These are phyloP conservation scores for Drosophila leonis DNA, from an alignment of 2,888 invertebrate species.

Conservation along the genomic window DNA sequence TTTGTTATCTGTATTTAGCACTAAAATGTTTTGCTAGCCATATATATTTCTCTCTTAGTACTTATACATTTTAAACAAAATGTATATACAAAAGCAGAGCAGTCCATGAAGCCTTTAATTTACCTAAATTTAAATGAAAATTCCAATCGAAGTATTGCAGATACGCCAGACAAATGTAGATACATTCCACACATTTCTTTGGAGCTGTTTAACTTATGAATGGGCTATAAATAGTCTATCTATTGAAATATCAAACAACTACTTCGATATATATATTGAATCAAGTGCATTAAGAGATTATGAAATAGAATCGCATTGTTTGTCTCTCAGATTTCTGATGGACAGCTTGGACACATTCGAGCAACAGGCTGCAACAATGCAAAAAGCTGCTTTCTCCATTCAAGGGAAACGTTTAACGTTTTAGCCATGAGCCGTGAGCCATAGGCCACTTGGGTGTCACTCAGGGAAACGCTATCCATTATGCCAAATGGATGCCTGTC, in stretches of 20 bases:
- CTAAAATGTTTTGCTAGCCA: too few relatives aligned
- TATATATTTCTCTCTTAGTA: too few relatives aligned
- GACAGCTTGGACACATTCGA: constrained; percentile 26
- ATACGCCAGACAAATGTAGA: not conserved
- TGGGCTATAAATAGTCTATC: not conserved
- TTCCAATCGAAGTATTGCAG: not conserved
- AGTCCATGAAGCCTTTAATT: too few relatives aligned
- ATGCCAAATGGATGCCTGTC: constrained; percentile 53
- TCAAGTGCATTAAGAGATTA: constrained; percentile 7
- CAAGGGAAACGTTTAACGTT: constrained; percentile 13
- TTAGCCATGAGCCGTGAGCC: constrained; percentile 8
- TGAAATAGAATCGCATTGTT: constrained; percentile 12
- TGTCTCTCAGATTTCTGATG: constrained; percentile 35
- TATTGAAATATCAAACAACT: not conserved
- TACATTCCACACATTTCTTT: not conserved
- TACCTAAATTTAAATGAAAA: not conserved
- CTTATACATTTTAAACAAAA: too few relatives aligned
- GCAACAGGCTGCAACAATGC: constrained; percentile 20
- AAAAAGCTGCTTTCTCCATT: constrained; percentile 4
- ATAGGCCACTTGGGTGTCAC: constrained; percentile 50
- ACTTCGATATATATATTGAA: not conserved
- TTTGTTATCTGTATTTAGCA: too few relatives aligned
- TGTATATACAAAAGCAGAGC: too few relatives aligned
- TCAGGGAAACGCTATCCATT: constrained; percentile 49
- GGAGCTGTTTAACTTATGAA: not conserved